A percentile compares a stretch with the other conserved stretches of the same genome.
Evolutionary conservation across 2,797 vertebrate species (phyloP).

Genomic region (Sarcoramphus papa): DNA sequence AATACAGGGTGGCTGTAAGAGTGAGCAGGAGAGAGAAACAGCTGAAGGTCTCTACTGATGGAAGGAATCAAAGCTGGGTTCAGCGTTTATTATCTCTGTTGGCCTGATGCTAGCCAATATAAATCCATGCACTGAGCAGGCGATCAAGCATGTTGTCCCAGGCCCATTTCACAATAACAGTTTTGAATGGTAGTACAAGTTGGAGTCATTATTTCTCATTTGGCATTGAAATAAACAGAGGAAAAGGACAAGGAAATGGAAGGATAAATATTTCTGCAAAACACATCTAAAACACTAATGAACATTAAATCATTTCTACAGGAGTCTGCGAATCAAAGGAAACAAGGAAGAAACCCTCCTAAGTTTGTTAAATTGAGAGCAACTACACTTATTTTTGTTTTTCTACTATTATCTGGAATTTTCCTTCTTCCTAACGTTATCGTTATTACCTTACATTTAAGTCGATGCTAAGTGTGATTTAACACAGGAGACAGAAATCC

Average conservation of each 20-base stretch:
- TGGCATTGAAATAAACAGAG: constrained; percentile 26
- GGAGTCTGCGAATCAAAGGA: background rate
- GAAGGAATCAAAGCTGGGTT: background rate
- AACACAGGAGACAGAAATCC: constrained; percentile 40
- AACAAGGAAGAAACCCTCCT: constrained; percentile 15
- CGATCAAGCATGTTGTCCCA: background rate
- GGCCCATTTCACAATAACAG: background rate
- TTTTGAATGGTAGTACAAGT: background rate
- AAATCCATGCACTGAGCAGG: background rate
- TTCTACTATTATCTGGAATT: background rate
- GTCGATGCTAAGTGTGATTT: constrained; percentile 48
- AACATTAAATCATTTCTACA: constrained; percentile 28
- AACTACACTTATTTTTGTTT: background rate
- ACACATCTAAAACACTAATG: background rate
- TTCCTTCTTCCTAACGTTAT: constrained; percentile 32
- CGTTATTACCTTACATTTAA: constrained; percentile 39
- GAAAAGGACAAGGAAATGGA: constrained; percentile 38
- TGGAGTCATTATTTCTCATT: constrained; percentile 10
- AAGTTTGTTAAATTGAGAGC: background rate
- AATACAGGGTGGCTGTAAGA: background rate
- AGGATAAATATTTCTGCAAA: constrained; percentile 41
- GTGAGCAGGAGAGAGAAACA: background rate
- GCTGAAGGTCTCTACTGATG: background rate
- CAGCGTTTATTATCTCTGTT: background rate
- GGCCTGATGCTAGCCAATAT: background rate